phyloP scores from a whole-genome alignment of 92 coral and sea anemone genomes.

The Zoanthus sociatus region DNA sequence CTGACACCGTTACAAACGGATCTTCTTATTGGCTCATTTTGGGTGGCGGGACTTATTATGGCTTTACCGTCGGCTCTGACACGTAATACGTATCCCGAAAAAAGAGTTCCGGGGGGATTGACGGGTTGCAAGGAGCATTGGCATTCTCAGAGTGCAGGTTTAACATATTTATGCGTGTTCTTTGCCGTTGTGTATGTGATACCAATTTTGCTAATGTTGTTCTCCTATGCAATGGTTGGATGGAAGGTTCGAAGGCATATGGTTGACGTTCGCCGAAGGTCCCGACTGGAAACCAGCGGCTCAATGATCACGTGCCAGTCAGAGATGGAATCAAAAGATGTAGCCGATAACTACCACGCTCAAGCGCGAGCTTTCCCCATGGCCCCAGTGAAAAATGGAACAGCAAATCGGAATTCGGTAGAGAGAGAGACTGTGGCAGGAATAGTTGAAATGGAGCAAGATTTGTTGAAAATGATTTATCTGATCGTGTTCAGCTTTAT shows the following conservation, averaged over 20 bases:
- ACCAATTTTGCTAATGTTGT: constrained; percentile 12
- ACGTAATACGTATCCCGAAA: not conserved
- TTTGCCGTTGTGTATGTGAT: not conserved
- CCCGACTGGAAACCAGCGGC: constrained; percentile 24
- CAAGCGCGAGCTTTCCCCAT: not conserved
- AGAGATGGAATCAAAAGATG: constrained; percentile 21
- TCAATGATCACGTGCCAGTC: constrained; percentile 30
- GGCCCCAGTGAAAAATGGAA: not conserved
- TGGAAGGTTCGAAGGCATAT: constrained; percentile 32
- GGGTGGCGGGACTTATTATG: not conserved
- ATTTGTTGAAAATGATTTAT: constrained; percentile 40
- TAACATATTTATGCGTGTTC: not conserved
- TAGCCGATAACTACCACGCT: not conserved
- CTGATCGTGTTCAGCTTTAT: constrained; percentile 42
- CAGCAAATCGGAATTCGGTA: not conserved
- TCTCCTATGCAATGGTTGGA: constrained; percentile 33
- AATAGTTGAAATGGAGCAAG: constrained; percentile 50
- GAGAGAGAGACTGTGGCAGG: constrained; percentile 22
- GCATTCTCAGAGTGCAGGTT: not conserved
- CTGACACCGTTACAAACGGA: constrained; percentile 30
- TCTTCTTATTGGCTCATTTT: constrained; percentile 20
- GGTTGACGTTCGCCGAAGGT: constrained; percentile 28
- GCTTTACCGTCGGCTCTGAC: constrained; percentile 31
- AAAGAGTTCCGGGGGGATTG: not conserved
- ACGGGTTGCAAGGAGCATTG: constrained; percentile 8